phyloP scores from a whole-genome alignment of 2,113 vertebrate species.

The Columba janthina region DNA sequence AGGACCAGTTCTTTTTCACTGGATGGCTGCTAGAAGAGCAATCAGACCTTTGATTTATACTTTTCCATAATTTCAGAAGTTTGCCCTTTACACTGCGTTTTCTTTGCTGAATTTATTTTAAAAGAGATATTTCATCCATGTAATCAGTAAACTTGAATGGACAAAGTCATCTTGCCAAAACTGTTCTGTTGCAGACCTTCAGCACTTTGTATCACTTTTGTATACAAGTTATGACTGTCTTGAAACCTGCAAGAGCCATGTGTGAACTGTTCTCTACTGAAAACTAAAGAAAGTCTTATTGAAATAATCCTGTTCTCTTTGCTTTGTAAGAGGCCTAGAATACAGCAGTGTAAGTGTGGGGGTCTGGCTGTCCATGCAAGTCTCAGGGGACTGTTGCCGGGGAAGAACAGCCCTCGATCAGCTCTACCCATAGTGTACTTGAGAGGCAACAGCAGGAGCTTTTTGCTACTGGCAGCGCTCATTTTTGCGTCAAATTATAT shows the following conservation, averaged over 20 bases:
- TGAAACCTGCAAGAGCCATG: neutral
- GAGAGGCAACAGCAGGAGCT: neutral
- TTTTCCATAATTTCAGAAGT: neutral
- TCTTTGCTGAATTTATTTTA: neutral
- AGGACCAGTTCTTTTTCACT: neutral
- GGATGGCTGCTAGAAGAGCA: neutral
- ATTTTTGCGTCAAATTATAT: neutral
- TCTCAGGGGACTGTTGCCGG: neutral
- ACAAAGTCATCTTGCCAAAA: constrained; percentile 19
- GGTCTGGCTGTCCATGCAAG: neutral
- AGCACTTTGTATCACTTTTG: neutral
- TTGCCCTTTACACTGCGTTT: constrained; percentile 2
- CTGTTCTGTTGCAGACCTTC: constrained; percentile 4
- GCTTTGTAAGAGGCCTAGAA: neutral
- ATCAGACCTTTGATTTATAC: constrained; percentile 1
- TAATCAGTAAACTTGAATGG: constrained; percentile 45
- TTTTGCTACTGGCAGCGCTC: neutral
- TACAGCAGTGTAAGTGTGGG: no score
- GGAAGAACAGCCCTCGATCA: neutral
- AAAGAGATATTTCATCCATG: neutral
- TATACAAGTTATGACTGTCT: neutral
- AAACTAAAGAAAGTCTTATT: constrained; percentile 15
- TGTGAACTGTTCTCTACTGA: constrained; percentile 3
- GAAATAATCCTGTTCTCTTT: neutral
- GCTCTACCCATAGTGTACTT: neutral